Evolutionary conservation across 2,113 vertebrate genomes (phyloP).

Genomic region (Rana temporaria): DNA sequence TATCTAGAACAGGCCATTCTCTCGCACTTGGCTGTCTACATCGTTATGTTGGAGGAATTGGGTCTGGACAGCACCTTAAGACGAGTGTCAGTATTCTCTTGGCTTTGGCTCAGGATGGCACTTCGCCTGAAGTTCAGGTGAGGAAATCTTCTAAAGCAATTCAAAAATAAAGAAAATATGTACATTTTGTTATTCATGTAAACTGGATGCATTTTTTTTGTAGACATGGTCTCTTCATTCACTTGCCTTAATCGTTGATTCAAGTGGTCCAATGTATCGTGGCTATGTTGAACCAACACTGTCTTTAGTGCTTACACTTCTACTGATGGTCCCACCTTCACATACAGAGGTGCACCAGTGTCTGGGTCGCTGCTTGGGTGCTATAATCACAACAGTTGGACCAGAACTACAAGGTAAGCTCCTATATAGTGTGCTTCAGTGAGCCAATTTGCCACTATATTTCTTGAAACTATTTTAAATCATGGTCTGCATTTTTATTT

Average conservation of each 20-base stretch:
- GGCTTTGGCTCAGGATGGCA: conserved; percentile 95
- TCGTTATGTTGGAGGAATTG: conserved; percentile 97
- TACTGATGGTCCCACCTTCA: conserved; percentile 93
- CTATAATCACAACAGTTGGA: conserved; percentile 97
- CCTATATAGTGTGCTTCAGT: no score
- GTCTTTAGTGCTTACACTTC: conserved; percentile 92
- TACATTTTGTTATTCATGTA: neutral
- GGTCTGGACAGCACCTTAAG: conserved; percentile 98
- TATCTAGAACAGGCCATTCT: conserved; percentile 95
- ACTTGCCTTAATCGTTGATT: conserved; percentile 96
- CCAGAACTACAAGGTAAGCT: conserved; percentile 93
- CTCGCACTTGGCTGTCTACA: conserved; percentile 96
- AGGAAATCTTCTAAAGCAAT: neutral
- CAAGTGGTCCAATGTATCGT: conserved; percentile 97
- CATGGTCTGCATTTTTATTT: no score
- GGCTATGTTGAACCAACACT: conserved; percentile 96
- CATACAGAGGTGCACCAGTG: conserved; percentile 98
- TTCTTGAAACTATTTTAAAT: no score
- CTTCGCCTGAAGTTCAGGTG: conserved; percentile 98
- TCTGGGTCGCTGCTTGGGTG: conserved; percentile 93
- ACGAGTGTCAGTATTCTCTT: conserved; percentile 97
- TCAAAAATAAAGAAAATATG: neutral
- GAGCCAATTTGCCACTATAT: no score
- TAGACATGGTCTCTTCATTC: conserved; percentile 98
- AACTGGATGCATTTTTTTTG: conserved; percentile 2